Conservation (phyloP, 2,888 invertebrate species). For the Patella depressa region DNA sequence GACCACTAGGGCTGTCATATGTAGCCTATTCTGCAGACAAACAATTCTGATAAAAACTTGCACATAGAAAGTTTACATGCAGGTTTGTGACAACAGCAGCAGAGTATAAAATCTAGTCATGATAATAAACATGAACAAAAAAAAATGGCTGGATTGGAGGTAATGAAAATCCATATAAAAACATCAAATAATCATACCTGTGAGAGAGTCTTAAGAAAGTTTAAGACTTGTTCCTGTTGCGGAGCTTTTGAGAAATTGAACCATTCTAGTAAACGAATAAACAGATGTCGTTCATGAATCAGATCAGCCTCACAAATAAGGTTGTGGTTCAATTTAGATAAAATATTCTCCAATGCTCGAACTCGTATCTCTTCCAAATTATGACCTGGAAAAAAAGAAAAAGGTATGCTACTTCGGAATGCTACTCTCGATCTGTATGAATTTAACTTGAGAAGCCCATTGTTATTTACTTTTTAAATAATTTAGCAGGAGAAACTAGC, state of each 20-base stretch:
- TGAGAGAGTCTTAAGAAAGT: constrained; percentile 58
- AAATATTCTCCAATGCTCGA: constrained; percentile 66
- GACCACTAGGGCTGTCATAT: too few relatives aligned
- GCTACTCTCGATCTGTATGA: too few relatives aligned
- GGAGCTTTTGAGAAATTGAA: constrained; percentile 66
- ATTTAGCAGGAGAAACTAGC: not conserved
- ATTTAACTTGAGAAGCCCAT: not conserved
- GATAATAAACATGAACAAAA: too few relatives aligned
- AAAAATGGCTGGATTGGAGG: too few relatives aligned
- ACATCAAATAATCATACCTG: constrained; percentile 48
- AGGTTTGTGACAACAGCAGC: too few relatives aligned
- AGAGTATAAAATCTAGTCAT: too few relatives aligned
- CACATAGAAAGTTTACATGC: too few relatives aligned
- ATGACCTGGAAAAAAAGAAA: constrained; percentile 57
- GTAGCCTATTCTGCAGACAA: not conserved
- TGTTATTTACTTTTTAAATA: not conserved
- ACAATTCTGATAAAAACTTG: too few relatives aligned
- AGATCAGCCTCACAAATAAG: constrained; percentile 68
- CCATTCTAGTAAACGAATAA: constrained; percentile 69
- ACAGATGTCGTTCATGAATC: constrained; percentile 67
- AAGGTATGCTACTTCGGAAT: too few relatives aligned
- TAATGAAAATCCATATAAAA: too few relatives aligned
- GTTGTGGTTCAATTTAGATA: constrained; percentile 67
- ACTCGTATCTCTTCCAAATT: constrained; percentile 68
- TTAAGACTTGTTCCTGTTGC: constrained; percentile 59